Evolutionary conservation across 1,140 invertebrate species (phyloP), one percentile per base, ranked within the genome.

Genomic region (Diorhabda sublineata): DNA sequence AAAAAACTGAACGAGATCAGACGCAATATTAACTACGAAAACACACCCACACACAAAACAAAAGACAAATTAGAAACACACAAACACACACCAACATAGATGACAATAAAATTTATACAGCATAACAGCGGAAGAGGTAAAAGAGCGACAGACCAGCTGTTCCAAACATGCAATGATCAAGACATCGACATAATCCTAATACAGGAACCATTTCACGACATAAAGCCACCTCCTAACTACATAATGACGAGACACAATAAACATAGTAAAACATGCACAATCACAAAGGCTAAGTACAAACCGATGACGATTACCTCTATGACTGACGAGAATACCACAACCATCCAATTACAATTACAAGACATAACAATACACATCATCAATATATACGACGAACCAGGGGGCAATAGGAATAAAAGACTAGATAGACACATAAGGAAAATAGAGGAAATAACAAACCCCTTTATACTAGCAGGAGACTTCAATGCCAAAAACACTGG

Each of bases 401-500:
- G 42, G 8, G 2, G 59, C 56, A 26, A 26, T 2, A 26, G 26
- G 26, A 26, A 26, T 26, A 26, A 26, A 26, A 26, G 26, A 26
- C 26, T 26, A 26, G 1, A 26, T 26, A 26, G 26, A 26, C 26
- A 26, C 26, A 26, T 26, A 26, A 26, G 26, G 26, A 26, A 26
- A 26, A 26, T 26, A 26, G 26, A 26, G 26, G 26, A 26, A 26
- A 26, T 26, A 26, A 26, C 26, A 26, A 26, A 26, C 26, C 26
- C 26, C 0, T 26, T 26, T 26, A 26, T 26, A 26, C 26, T 66
- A 3, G 64, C 26, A 2, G 56, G 64, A 57, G 64, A 66, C 11
- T 9, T 66, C 3, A 58, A 66, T 52, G 64, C 64, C 2, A 57
- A 66, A 41, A 66, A 66, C 52, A 8, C 3, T 9, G 47, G 9